Conservation (phyloP, 2,113 vertebrate species). For the Oplegnathus fasciatus region DNA sequence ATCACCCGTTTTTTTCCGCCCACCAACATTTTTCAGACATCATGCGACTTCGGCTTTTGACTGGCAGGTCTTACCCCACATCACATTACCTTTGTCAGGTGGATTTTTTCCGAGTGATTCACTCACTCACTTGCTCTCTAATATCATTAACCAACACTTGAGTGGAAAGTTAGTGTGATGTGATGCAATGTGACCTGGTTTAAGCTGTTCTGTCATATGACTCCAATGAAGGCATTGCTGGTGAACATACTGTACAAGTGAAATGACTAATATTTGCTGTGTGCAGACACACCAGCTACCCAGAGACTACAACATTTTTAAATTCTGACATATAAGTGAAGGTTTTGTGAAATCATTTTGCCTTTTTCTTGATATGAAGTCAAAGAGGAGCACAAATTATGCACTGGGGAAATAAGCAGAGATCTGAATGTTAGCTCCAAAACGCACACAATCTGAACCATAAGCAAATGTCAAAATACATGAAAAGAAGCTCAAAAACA, state of each 20-base stretch:
- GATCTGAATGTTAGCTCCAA: background rate
- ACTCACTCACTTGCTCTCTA: background rate
- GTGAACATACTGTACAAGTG: background rate
- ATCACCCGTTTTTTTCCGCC: background rate
- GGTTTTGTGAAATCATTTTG: background rate
- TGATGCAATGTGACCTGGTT: background rate
- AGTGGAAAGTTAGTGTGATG: background rate
- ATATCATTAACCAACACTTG: background rate
- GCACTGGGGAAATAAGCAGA: background rate
- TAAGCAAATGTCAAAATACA: too few species aligned
- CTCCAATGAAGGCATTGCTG: background rate
- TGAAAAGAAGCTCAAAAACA: background rate
- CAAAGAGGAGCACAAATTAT: background rate
- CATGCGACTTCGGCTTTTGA: background rate
- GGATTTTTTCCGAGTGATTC: slow-evolving; percentile 43
- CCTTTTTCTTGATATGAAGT: background rate
- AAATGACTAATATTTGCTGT: too few species aligned
- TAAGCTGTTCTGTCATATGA: background rate
- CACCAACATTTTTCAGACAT: slow-evolving; percentile 9
- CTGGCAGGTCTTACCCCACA: background rate
- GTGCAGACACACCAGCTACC: too few species aligned
- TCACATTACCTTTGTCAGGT: slow-evolving; percentile 9
- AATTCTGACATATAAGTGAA: background rate
- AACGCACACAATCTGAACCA: background rate
- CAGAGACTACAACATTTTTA: background rate